phyloP scores from a whole-genome alignment of 2,888 invertebrate species.

The Junonia oenone region DNA sequence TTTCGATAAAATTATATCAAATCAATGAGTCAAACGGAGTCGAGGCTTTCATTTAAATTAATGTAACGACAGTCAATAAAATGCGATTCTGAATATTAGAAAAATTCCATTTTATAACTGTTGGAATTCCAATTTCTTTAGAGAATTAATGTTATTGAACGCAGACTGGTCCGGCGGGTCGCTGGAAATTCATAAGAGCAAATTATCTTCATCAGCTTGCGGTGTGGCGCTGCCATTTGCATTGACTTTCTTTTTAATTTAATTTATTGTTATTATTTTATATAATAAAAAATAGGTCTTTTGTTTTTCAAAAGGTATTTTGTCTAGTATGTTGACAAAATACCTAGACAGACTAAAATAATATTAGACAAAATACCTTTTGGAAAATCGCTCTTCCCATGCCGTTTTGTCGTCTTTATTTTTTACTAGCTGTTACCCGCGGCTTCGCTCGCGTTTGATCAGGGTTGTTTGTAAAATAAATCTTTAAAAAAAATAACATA shows the following conservation, averaged over 20 bases:
- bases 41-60: not conserved
- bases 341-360: no score
- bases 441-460: no score
- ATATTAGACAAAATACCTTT: no score
- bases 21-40: not conserved
- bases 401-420: no score
- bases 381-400: no score
- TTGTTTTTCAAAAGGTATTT: no score
- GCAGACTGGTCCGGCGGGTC: conserved; percentile 13
- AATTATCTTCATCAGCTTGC: conserved; percentile 17
- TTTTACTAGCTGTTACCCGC: no score
- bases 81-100: conserved; percentile 2
- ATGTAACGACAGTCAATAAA: not conserved
- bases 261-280: not conserved
- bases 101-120: conserved; percentile 8
- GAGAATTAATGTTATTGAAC: conserved; percentile 17
- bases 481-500: no score
- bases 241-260: conserved; percentile 3
- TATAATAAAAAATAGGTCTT: no score
- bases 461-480: no score
- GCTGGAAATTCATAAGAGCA: conserved; percentile 26
- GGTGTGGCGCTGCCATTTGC: conserved; percentile 6
- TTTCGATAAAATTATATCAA: no score
- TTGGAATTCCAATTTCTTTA: conserved; percentile 21
- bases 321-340: no score